Evolutionary conservation across 2,797 vertebrate genomes (phyloP).

Genomic region (Sphenodon punctatus): DNA sequence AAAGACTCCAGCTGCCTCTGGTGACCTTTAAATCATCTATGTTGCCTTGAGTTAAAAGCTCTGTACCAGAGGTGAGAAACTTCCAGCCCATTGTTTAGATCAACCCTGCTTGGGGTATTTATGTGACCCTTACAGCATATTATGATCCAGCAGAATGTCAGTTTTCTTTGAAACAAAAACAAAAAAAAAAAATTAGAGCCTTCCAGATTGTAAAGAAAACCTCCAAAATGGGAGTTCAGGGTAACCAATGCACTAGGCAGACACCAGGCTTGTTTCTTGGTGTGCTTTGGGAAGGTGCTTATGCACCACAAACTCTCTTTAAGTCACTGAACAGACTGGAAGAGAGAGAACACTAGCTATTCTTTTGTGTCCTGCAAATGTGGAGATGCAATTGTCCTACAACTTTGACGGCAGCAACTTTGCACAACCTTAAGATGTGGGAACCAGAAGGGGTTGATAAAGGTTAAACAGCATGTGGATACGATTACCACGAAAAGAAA

Average conservation of each 20-base stretch:
- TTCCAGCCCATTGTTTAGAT: background rate
- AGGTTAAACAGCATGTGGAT: background rate
- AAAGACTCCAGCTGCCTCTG: constrained; percentile 23
- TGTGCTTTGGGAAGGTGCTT: fast-evolving
- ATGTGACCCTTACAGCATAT: background rate
- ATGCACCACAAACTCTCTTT: too few species aligned
- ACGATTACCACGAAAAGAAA: too few species aligned
- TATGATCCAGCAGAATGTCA: background rate
- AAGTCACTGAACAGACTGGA: background rate
- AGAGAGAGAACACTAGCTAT: background rate
- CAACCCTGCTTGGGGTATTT: constrained; percentile 1
- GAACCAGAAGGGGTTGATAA: background rate
- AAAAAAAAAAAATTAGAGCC: background rate
- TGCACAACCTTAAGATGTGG: background rate
- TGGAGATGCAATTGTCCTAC: too few species aligned
- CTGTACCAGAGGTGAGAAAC: constrained; percentile 10
- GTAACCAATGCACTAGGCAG: background rate
- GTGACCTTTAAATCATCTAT: constrained; percentile 48
- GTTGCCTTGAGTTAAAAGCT: constrained; percentile 24
- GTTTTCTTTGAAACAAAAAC: fast-evolving
- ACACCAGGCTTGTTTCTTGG: too few species aligned
- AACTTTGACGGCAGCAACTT: background rate
- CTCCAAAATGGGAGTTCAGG: background rate
- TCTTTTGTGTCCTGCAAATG: background rate
- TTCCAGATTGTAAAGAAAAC: background rate